phyloP scores from a whole-genome alignment of 30 jellyfish, hydroid and myxozoan species.

The Phacellophora camtschatica region DNA sequence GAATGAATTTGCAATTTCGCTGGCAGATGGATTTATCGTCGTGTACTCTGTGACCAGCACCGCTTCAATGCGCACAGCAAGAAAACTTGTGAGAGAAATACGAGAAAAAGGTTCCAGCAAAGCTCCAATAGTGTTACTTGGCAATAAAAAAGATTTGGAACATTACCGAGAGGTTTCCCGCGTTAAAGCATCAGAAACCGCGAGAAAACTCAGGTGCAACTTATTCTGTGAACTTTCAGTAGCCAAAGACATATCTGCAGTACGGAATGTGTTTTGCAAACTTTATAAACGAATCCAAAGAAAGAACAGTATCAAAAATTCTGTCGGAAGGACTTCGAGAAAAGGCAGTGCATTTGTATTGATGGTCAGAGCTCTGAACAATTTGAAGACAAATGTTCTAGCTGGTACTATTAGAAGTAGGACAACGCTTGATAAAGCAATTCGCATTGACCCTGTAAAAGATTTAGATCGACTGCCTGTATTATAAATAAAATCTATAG shows the following conservation, averaged over 20 bases:
- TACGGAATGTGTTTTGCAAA: slow-evolving; percentile 49
- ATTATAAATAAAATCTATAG: too few relatives aligned
- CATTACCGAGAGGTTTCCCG: slow-evolving; percentile 60
- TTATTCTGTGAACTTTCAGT: slow-evolving; percentile 75
- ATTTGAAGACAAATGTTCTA: slow-evolving; percentile 27
- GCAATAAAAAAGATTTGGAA: slow-evolving; percentile 63
- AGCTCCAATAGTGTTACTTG: slow-evolving; percentile 60
- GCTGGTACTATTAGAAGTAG: neutral
- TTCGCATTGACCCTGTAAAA: slow-evolving; percentile 14
- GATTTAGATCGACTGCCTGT: slow-evolving; percentile 46
- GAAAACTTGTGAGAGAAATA: slow-evolving; percentile 45
- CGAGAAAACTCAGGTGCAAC: slow-evolving; percentile 46
- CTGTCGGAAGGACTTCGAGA: slow-evolving; percentile 21
- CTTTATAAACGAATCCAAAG: slow-evolving; percentile 51
- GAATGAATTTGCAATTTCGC: slow-evolving; percentile 55
- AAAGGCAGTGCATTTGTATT: slow-evolving; percentile 36
- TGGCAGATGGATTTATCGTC: slow-evolving; percentile 68
- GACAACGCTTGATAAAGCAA: slow-evolving; percentile 21
- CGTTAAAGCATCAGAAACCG: slow-evolving; percentile 50
- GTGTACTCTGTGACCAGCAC: slow-evolving; percentile 56
- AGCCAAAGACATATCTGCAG: slow-evolving; percentile 74
- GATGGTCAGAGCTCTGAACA: slow-evolving; percentile 48
- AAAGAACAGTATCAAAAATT: neutral
- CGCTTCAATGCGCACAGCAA: slow-evolving; percentile 46
- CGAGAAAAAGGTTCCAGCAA: slow-evolving; percentile 34